A percentile compares a stretch with the other conserved stretches of the same genome.
These are phyloP conservation scores for Rhyacophila brunnea DNA, from an alignment of 1,140 invertebrate genomes.

Conservation along the genomic window DNA sequence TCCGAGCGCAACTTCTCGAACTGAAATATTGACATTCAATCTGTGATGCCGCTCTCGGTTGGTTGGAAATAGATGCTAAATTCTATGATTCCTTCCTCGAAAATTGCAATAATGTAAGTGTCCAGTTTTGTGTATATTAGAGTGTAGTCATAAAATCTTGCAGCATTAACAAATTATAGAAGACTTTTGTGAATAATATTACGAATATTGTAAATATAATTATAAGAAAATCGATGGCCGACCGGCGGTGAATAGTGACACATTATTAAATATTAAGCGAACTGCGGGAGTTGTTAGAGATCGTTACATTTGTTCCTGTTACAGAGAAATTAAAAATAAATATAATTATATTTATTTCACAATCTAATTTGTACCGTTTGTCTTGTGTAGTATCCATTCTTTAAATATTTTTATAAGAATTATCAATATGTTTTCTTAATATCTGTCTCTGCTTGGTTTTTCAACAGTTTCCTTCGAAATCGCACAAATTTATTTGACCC, in stretches of 20 bases:
- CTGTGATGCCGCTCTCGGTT: too few relatives aligned
- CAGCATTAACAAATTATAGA: conserved; percentile 2
- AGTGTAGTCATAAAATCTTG: neutral
- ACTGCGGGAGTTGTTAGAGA: neutral
- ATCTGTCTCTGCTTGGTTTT: too few relatives aligned
- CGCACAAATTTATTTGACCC: neutral
- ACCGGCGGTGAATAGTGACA: neutral
- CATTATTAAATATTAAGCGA: neutral
- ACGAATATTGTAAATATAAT: neutral
- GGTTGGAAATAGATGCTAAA: too few relatives aligned
- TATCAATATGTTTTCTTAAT: neutral
- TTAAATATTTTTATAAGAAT: neutral
- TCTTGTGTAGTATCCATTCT: neutral
- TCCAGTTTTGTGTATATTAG: neutral
- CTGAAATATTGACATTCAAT: too few relatives aligned
- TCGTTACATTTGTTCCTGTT: neutral
- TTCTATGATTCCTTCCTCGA: neutral
- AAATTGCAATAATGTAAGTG: neutral
- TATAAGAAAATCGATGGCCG: neutral
- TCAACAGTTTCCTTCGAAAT: too few relatives aligned
- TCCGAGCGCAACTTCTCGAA: too few relatives aligned
- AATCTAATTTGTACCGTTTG: neutral
- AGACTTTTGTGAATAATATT: conserved; percentile 1
- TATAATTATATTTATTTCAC: neutral
- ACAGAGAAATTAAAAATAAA: neutral